These are phyloP conservation scores for Galerucella nymphaeae DNA, from an alignment of 2,888 invertebrate species.

Conservation along the genomic window DNA sequence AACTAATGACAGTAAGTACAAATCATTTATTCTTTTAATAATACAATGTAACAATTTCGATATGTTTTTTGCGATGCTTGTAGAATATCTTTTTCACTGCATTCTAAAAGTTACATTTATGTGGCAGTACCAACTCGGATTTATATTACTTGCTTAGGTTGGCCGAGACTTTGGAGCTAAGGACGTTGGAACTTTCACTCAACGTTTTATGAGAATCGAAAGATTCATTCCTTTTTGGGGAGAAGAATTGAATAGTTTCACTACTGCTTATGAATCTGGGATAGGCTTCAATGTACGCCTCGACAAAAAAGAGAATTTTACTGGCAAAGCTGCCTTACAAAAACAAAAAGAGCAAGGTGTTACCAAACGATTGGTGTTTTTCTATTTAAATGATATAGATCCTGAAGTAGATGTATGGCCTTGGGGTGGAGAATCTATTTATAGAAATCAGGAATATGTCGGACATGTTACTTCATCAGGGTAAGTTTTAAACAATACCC, in stretches of 20 bases:
- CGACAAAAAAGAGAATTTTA: conserved; percentile 72
- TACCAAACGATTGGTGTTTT: conserved; percentile 72
- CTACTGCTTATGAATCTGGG: conserved; percentile 74
- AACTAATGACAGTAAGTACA: conserved; percentile 69
- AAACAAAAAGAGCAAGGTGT: conserved; percentile 72
- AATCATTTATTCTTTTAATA: background rate
- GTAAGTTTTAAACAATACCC: conserved; percentile 54
- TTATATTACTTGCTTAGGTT: conserved; percentile 58
- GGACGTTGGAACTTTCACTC: conserved; percentile 76
- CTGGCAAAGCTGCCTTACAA: conserved; percentile 73
- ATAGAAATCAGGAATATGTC: conserved; percentile 73
- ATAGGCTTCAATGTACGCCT: conserved; percentile 71
- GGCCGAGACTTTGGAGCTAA: conserved; percentile 75
- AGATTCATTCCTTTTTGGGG: conserved; percentile 80
- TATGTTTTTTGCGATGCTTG: background rate
- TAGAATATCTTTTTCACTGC: too few relatives aligned
- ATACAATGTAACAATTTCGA: background rate
- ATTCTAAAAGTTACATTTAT: background rate
- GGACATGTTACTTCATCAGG: conserved; percentile 76
- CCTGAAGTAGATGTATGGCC: conserved; percentile 75
- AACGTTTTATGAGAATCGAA: conserved; percentile 75
- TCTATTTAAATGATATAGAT: conserved; percentile 72
- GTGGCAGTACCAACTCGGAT: conserved; percentile 6
- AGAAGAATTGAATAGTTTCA: conserved; percentile 72
- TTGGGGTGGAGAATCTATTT: conserved; percentile 78